Conservation (phyloP, 2,797 vertebrate species). For the Gallinago stenura region DNA sequence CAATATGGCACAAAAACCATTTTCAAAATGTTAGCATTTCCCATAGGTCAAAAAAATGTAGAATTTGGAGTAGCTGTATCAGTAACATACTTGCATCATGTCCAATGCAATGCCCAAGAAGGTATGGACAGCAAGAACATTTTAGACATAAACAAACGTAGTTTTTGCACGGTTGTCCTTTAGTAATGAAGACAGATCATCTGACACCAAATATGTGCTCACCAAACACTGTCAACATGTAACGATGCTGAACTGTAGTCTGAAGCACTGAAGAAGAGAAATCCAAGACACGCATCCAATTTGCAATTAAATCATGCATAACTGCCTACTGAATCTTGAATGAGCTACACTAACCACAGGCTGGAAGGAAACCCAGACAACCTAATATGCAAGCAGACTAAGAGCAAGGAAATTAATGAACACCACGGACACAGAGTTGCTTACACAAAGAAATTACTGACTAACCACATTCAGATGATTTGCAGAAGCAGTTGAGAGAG, state of each 20-base stretch:
- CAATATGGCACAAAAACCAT: not conserved
- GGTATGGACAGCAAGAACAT: constrained; percentile 23
- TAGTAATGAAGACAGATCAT: constrained; percentile 30
- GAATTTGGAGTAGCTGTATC: not conserved
- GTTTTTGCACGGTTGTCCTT: constrained; percentile 33
- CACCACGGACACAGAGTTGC: not conserved
- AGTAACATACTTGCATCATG: constrained; percentile 14
- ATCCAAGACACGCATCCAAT: not conserved
- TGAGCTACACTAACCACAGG: not conserved
- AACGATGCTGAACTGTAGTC: not conserved
- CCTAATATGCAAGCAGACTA: not conserved
- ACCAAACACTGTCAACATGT: not conserved
- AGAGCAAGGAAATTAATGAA: not conserved
- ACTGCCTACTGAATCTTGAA: constrained; percentile 29
- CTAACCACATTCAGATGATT: not conserved
- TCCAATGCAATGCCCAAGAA: constrained; percentile 17
- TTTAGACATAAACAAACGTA: constrained; percentile 24
- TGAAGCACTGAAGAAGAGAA: constrained; percentile 9
- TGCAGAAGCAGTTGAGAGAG: not conserved
- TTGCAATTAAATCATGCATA: constrained; percentile 41
- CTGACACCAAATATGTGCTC: constrained; percentile 48
- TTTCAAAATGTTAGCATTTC: not conserved
- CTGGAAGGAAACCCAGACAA: not conserved
- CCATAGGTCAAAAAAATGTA: not conserved
- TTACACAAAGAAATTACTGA: not conserved